Percentiles rank a stretch among this genome's conserved stretches.
Conservation (phyloP, 2,113 vertebrate genomes). For the Typhlomys cinereus region DNA sequence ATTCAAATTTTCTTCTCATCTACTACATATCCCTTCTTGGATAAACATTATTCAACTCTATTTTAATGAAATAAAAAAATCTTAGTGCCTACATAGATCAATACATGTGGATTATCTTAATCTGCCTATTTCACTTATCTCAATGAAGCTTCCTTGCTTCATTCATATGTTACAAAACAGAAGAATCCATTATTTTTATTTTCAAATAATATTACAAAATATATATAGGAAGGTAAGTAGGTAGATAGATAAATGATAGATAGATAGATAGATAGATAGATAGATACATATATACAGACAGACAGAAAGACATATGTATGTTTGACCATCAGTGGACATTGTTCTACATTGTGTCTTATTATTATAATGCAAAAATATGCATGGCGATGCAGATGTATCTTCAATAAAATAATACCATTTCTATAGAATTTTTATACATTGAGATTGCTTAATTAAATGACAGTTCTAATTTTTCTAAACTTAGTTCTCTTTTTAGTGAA, state of each 20-base stretch:
- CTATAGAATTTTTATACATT: not conserved
- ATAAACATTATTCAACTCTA: too few species aligned
- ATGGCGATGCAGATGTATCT: too few species aligned
- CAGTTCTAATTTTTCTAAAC: not conserved
- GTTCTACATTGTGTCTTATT: not conserved
- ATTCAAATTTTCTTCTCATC: not conserved
- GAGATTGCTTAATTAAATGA: not conserved
- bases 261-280: not conserved
- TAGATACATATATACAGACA: not conserved
- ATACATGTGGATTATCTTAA: too few species aligned
- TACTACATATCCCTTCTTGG: not conserved
- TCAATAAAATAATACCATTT: accelerated
- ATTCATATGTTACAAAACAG: not conserved
- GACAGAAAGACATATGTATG: not conserved
- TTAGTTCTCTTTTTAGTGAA: not conserved
- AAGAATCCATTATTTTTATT: not conserved
- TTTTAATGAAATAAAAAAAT: not conserved
- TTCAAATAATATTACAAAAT: not conserved
- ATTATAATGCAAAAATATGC: not conserved
- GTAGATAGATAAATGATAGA: not conserved
- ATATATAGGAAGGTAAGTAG: not conserved
- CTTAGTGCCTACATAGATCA: too few species aligned
- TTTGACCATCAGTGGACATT: not conserved
- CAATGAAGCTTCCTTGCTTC: not conserved
- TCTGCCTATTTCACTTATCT: not conserved